Base-by-base conservation (phyloP, 1,140 invertebrate species). In the Lordiphosa stackelbergi region DNA sequence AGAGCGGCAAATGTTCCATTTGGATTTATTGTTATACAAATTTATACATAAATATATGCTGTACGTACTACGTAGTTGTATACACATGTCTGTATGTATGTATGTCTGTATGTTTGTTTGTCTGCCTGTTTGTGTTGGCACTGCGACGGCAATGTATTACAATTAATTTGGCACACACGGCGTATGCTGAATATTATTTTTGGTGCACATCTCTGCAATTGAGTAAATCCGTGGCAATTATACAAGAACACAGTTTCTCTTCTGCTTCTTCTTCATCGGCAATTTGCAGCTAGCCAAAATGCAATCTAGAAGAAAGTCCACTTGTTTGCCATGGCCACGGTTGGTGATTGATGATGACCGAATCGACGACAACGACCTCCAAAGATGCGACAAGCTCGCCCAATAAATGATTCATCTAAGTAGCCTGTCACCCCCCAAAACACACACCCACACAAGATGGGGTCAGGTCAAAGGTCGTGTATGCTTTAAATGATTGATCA, bases 141-240 rank as follows among this genome's bases (percentile, higher is more conserved):
- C 16, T 54, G 49, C 64, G 49, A 49, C 35, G 42, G 47, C 64
- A 69, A 61, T 68, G 51, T 58, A 57, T 71, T 58, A 63, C 75
- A 72, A 69, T 83, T 77, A 81, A 81, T 83, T 81, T 81, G 77
- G 77, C 77, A 81, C 77, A 83, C 72, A 62, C 55, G 66, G 45
- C 58, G 58, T 56, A 69, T 66, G 60, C 42, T 55, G 45, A 71
- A 64, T 65, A 69, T 71, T 64, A 65, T 73, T 78, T 63, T 19
- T 49, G 63, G 51, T 41, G 49, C 57, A 41, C 53, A 70, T 51
- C 63, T 57, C 69, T 69, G 74, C 75, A 75, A 81, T 81, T 68
- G 77, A 73, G 60, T 69, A 81, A 77, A 81, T 83, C 72, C 77
- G 77, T 69, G 57, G 68, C 78, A 81, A 81, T 83, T 83, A 81